Evolutionary conservation across 2,888 invertebrate species (phyloP).

Genomic region (Noctua comes): DNA sequence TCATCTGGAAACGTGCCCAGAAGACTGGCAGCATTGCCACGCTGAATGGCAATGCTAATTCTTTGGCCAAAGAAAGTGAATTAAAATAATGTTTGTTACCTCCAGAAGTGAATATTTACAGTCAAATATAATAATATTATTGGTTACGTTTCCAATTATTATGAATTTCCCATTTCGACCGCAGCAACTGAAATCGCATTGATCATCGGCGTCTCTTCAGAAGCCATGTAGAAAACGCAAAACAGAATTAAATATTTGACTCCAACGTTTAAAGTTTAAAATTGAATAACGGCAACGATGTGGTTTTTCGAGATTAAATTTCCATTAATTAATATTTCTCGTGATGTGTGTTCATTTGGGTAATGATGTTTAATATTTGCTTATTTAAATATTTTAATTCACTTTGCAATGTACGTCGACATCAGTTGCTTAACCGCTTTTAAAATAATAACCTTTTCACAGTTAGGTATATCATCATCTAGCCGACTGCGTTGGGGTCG

Average conservation of each 20-base stretch:
- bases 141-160: constrained; percentile 16
- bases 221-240: neutral
- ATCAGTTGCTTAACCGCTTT: too few relatives aligned
- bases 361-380: constrained; percentile 14
- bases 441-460: neutral
- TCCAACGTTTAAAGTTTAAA: neutral
- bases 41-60: too few relatives aligned
- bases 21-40: too few relatives aligned
- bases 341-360: constrained; percentile 1
- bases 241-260: neutral
- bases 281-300: neutral
- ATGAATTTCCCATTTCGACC: constrained; percentile 13
- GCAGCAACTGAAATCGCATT: neutral
- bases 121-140: neutral
- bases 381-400: constrained; percentile 6
- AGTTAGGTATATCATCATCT: too few relatives aligned
- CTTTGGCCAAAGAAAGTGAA: too few relatives aligned
- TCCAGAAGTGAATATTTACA: neutral
- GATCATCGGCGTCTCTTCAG: neutral
- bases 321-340: constrained; percentile 19
- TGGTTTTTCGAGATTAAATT: constrained; percentile 11
- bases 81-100: neutral
- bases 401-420: neutral
- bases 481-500: too few relatives aligned
- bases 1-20: too few relatives aligned